A percentile compares a stretch with the other conserved stretches of the same genome.
Evolutionary conservation across 1,140 invertebrate genomes (phyloP).

Genomic region (Listronotus bonariensis): DNA sequence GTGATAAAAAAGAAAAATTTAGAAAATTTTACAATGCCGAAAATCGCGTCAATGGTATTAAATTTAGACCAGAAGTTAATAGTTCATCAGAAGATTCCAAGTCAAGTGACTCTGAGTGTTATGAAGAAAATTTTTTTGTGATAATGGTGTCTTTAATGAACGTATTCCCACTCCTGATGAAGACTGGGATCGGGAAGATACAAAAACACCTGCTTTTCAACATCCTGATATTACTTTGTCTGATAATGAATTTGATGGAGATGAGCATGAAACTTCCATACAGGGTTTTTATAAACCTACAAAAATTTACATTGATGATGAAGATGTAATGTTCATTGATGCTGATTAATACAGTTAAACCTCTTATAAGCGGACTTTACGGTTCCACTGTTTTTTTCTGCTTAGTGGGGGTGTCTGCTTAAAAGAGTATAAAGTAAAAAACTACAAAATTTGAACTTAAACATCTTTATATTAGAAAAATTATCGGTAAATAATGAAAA

Average conservation of each 20-base stretch:
- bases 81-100: background rate
- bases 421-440: too few species aligned
- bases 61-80: background rate
- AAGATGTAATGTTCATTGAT: too few species aligned
- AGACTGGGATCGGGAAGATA: conserved; percentile 24
- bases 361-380: too few species aligned
- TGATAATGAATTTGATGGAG: conserved; percentile 27
- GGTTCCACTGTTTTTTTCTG: too few species aligned
- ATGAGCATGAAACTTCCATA: background rate
- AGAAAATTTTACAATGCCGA: background rate
- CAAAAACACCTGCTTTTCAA: background rate
- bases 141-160: background rate
- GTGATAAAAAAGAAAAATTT: conserved; percentile 2
- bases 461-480: too few species aligned
- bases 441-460: too few species aligned
- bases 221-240: conserved; percentile 18
- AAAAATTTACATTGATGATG: too few species aligned
- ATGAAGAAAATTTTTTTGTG: conserved; percentile 6
- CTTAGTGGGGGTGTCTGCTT: too few species aligned
- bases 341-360: too few species aligned
- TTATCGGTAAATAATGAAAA: too few species aligned
- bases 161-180: conserved; percentile 2
- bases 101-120: conserved; percentile 6
- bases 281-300: too few species aligned
- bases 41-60: background rate